Percentiles rank a stretch among this genome's conserved stretches.
Evolutionary conservation across 2,797 vertebrate genomes (phyloP).

Genomic region (Parotocinclus haroldoi): DNA sequence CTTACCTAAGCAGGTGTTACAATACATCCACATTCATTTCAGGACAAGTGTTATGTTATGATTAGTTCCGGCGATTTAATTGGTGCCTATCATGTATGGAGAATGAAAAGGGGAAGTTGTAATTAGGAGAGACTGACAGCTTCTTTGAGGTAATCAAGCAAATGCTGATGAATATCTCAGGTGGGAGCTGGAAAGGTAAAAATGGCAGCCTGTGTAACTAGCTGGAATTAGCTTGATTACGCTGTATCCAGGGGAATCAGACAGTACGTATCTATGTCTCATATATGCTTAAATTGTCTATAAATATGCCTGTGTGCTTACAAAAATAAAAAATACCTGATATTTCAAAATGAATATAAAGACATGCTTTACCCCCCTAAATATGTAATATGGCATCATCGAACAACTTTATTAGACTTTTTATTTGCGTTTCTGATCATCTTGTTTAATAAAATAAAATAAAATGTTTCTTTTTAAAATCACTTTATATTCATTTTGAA

Average conservation of each 20-base stretch:
- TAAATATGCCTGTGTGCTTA: too few species aligned
- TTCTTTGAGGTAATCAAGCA: slow-evolving; percentile 69
- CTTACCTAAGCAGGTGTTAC: not conserved
- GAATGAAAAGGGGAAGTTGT: slow-evolving; percentile 53
- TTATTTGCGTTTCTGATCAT: too few species aligned
- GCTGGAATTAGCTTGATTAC: slow-evolving; percentile 64
- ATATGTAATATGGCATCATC: too few species aligned
- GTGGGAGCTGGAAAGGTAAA: slow-evolving; percentile 48
- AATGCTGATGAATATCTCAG: slow-evolving; percentile 62
- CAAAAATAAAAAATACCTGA: too few species aligned
- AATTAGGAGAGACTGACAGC: slow-evolving; percentile 69
- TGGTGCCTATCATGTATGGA: slow-evolving; percentile 51
- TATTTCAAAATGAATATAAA: too few species aligned
- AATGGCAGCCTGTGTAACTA: slow-evolving; percentile 49
- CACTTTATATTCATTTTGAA: too few species aligned
- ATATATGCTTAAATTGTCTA: too few species aligned
- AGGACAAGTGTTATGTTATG: slow-evolving; percentile 47
- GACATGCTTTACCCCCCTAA: too few species aligned
- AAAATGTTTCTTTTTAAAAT: too few species aligned
- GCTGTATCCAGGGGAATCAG: slow-evolving; percentile 39
- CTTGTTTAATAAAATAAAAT: too few species aligned
- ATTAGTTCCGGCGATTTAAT: slow-evolving; percentile 44
- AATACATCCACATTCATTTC: slow-evolving; percentile 13
- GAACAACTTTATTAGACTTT: too few species aligned
- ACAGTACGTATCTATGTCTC: slow-evolving; percentile 41